Evolutionary conservation across 1,140 invertebrate genomes (phyloP).

Genomic region (Drosophila arizonae): DNA sequence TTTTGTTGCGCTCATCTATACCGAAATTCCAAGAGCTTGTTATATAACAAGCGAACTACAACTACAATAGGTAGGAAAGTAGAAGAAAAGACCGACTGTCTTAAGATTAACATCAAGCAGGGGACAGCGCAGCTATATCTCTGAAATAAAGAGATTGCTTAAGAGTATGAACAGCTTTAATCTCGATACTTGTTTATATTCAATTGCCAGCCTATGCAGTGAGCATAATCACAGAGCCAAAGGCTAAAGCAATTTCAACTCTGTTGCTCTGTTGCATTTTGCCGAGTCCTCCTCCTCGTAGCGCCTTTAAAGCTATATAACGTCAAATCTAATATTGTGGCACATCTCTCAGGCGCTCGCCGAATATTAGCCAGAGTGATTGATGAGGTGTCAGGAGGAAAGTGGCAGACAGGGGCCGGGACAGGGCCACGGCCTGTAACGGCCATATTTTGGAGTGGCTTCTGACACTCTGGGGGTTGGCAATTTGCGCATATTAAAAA

Average conservation of each 20-base stretch:
- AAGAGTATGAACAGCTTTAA: neutral
- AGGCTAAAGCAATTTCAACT: constrained; percentile 33
- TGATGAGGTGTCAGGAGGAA: constrained; percentile 14
- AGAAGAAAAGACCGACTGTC: too few relatives aligned
- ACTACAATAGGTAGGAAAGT: too few relatives aligned
- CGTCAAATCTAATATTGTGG: constrained; percentile 14
- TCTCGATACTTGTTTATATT: neutral
- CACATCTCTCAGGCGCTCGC: neutral
- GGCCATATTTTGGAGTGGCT: constrained; percentile 6
- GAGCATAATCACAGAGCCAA: neutral
- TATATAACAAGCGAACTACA: too few relatives aligned
- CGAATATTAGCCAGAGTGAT: neutral
- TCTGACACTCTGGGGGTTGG: constrained; percentile 9
- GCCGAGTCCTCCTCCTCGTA: neutral
- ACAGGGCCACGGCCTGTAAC: neutral
- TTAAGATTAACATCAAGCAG: too few relatives aligned
- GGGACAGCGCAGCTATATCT: too few relatives aligned
- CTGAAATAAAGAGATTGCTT: neutral
- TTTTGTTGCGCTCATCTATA: too few relatives aligned
- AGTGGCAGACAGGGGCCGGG: constrained; percentile 2
- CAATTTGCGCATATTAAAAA: constrained; percentile 42
- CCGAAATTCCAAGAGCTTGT: too few relatives aligned
- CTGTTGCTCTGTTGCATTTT: constrained; percentile 16
- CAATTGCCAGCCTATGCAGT: neutral
- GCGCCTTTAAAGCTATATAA: constrained; percentile 1